A percentile compares a stretch with the other conserved stretches of the same genome.
Conservation (phyloP, 2,113 vertebrate genomes). For the Lampris megalopsis region DNA sequence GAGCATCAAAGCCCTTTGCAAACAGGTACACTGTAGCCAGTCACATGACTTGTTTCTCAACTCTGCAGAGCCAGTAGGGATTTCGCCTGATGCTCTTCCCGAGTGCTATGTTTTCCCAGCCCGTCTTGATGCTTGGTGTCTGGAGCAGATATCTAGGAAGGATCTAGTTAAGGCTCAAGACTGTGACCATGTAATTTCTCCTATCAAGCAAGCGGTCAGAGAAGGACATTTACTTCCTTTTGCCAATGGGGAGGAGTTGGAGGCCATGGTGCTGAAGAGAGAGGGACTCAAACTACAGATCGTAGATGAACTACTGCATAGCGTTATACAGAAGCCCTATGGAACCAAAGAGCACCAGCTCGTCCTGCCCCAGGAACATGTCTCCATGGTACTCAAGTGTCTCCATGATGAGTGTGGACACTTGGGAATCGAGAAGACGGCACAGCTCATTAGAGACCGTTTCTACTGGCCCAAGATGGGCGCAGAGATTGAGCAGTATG, state of each 20-base stretch:
- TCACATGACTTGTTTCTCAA: too few relatives aligned
- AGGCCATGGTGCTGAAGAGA: not conserved
- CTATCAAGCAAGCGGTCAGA: not conserved
- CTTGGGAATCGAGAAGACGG: constrained; percentile 12
- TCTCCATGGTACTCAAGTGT: not conserved
- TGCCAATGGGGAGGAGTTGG: not conserved
- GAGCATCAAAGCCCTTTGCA: too few relatives aligned
- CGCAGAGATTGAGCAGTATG: constrained; percentile 13
- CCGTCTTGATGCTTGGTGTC: too few relatives aligned
- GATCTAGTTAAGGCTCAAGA: too few relatives aligned
- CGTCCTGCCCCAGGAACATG: constrained; percentile 14
- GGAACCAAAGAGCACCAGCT: constrained; percentile 1
- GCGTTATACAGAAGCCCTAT: not conserved
- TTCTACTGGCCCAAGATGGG: constrained; percentile 34
- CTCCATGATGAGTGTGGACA: constrained; percentile 24
- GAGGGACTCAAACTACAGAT: constrained; percentile 12
- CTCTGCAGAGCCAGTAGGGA: too few relatives aligned
- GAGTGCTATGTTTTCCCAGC: too few relatives aligned
- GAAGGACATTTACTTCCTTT: not conserved
- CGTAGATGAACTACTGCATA: constrained; percentile 15
- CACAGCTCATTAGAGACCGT: not conserved
- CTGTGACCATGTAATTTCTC: too few relatives aligned
- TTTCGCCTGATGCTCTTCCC: too few relatives aligned
- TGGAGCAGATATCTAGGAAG: too few relatives aligned
- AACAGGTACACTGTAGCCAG: too few relatives aligned